phyloP scores from a whole-genome alignment of 2,888 invertebrate species.

The Orchesella flavescens region DNA sequence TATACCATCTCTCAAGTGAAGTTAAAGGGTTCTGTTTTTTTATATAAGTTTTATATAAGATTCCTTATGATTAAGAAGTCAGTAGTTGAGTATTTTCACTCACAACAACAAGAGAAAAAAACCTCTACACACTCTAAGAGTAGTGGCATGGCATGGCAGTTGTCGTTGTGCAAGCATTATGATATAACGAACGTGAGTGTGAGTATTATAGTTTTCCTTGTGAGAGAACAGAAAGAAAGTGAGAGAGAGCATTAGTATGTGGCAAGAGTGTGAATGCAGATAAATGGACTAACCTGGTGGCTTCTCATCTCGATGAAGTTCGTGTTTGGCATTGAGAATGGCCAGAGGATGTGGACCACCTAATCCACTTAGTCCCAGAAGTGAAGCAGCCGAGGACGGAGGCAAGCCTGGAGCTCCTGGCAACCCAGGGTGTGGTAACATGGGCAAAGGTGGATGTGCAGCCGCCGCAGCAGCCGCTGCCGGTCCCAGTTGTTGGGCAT shows the following conservation, averaged over 20 bases:
- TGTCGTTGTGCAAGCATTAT: no score
- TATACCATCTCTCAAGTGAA: neutral
- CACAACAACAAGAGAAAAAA: no score
- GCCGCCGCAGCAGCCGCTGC: constrained; percentile 77
- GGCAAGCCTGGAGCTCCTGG: constrained; percentile 77
- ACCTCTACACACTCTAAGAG: no score
- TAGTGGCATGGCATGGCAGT: no score
- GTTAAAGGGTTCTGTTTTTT: neutral
- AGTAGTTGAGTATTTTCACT: no score
- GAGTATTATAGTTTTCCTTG: neutral
- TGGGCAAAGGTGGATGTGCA: constrained; percentile 81
- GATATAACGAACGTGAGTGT: neutral
- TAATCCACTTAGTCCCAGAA: constrained; percentile 77
- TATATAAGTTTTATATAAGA: no score
- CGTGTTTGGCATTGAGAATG: constrained; percentile 85
- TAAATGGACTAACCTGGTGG: constrained; percentile 69
- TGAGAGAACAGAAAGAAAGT: constrained; percentile 13
- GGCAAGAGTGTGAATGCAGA: constrained; percentile 58
- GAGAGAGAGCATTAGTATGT: constrained; percentile 52
- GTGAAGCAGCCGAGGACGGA: constrained; percentile 75
- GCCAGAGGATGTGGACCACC: constrained; percentile 81
- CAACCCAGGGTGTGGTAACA: constrained; percentile 81
- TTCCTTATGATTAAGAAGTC: no score
- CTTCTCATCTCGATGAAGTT: constrained; percentile 82
- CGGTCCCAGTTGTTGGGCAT: constrained; percentile 88